Evolutionary conservation across 2,113 vertebrate genomes (phyloP).

Genomic region (Dunckerocampus dactyliophorus): DNA sequence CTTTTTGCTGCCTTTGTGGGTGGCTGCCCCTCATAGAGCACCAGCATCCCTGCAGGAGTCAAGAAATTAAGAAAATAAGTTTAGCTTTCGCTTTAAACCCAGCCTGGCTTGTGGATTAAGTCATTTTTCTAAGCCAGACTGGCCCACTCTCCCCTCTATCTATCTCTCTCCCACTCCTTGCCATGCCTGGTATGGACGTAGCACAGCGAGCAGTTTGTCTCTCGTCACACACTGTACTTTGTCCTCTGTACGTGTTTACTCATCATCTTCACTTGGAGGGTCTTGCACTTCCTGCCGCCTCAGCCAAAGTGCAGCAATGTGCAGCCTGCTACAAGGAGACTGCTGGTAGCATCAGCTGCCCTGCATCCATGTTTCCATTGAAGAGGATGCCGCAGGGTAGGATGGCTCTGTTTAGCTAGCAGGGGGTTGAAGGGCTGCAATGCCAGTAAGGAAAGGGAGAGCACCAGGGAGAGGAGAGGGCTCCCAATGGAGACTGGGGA

Average conservation of each 20-base stretch:
- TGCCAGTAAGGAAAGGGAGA: constrained; percentile 48
- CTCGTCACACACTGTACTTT: constrained; percentile 14
- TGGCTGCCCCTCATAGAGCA: not conserved
- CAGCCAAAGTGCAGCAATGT: constrained; percentile 53
- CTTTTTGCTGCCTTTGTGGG: constrained; percentile 10
- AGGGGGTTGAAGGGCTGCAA: constrained; percentile 54
- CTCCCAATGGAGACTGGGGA: constrained; percentile 79
- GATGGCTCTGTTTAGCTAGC: constrained; percentile 57
- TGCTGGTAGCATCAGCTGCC: constrained; percentile 61
- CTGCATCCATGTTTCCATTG: constrained; percentile 36
- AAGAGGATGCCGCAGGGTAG: constrained; percentile 34
- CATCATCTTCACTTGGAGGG: constrained; percentile 3
- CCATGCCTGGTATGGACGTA: constrained; percentile 56
- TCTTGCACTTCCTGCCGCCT: not conserved
- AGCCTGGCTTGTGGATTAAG: constrained; percentile 61
- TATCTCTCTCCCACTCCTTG: constrained; percentile 13
- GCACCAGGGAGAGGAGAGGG: constrained; percentile 33
- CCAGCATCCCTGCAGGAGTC: constrained; percentile 36
- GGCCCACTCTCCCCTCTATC: constrained; percentile 3
- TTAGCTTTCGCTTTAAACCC: constrained; percentile 24
- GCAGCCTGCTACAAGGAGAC: constrained; percentile 38
- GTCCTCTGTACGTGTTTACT: constrained; percentile 4
- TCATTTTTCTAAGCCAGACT: constrained; percentile 56
- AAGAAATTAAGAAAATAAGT: constrained; percentile 33
- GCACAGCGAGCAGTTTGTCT: constrained; percentile 54